Base-by-base conservation (phyloP, 2,797 vertebrate species). In the Hippoglossus hippoglossus region DNA sequence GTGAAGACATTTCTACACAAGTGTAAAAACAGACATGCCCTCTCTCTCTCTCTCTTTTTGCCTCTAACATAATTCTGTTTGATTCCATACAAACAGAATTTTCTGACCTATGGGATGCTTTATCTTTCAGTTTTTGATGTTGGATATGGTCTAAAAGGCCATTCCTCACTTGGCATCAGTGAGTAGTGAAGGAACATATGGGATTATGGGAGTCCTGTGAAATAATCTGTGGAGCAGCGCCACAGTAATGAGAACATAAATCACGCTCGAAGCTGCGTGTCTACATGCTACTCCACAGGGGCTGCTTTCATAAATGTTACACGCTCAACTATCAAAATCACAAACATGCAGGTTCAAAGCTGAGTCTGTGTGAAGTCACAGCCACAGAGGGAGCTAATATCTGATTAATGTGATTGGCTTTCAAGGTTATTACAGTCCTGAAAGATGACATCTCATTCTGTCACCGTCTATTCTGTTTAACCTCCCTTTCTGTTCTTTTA, bases 241-340 rank as follows among this genome's bases (percentile, higher is more conserved):
- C 31, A 5, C 84, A 71, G 85, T 91, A 93, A 94, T 92, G 87
- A 93, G 87, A 83, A 90, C 89, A 93, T 94, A 93, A 93, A 93
- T 94, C 91, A 92, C 19, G 76, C 66, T 80, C 61, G 36, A 68
- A 81, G 86, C 79, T 62, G 63, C 71, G 36, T 47, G 74, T 87
- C 85, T 71, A 55, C 79, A 71, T 78, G 67, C 73, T 65, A 66
- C 65, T 82, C 79, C 80, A 73, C 55, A 34, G 76, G 70, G 85
- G 60, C 62, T 11, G 63, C 80, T 75, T 49, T 77, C 66, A 80
- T 77, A 73, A 80, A 83, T 66, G 79, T 87, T 77, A 81, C n/a
- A 66, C 67, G 63, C 67, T 71, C 66, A 25, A 71, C 70, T 63
- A 88, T 74, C 76, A 80, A 59, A 79, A 85, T 75, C 75, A 73